Conservation (phyloP, 1,140 invertebrate genomes). For the Drepana arcuata region DNA sequence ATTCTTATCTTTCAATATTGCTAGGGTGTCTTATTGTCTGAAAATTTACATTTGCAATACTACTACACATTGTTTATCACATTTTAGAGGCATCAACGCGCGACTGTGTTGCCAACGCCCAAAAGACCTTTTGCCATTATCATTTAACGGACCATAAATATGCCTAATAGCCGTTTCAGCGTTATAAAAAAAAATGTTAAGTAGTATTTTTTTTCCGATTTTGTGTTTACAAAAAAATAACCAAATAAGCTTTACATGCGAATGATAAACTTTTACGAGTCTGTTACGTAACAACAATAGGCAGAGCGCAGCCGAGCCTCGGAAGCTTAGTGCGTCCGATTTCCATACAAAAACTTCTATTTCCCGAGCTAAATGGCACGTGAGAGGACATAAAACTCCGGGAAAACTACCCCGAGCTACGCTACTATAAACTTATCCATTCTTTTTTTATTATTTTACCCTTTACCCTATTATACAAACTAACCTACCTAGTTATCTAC, state of each 20-base stretch:
- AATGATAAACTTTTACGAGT: slow-evolving; percentile 59
- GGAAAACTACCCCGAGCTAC: slow-evolving; percentile 46
- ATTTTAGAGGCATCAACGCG: too few species aligned
- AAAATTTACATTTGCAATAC: too few species aligned
- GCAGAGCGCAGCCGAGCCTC: slow-evolving; percentile 32
- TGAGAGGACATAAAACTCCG: slow-evolving; percentile 65
- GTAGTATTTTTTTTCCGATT: neutral
- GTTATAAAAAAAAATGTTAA: too few species aligned
- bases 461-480: too few species aligned
- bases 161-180: too few species aligned
- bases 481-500: too few species aligned
- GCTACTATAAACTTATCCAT: slow-evolving; percentile 17
- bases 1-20: too few species aligned
- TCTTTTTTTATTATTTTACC: slow-evolving; percentile 25
- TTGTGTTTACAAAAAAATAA: slow-evolving; percentile 6
- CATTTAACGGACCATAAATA: too few species aligned
- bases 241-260: slow-evolving; percentile 30
- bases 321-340: slow-evolving; percentile 48
- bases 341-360: slow-evolving; percentile 47
- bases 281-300: slow-evolving; percentile 59
- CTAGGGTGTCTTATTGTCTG: too few species aligned
- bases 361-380: slow-evolving; percentile 43
- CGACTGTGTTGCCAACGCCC: too few species aligned
- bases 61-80: too few species aligned
- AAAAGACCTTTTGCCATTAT: too few species aligned